phyloP scores from a whole-genome alignment of 2,113 vertebrate species.

The Sapajus apella region DNA sequence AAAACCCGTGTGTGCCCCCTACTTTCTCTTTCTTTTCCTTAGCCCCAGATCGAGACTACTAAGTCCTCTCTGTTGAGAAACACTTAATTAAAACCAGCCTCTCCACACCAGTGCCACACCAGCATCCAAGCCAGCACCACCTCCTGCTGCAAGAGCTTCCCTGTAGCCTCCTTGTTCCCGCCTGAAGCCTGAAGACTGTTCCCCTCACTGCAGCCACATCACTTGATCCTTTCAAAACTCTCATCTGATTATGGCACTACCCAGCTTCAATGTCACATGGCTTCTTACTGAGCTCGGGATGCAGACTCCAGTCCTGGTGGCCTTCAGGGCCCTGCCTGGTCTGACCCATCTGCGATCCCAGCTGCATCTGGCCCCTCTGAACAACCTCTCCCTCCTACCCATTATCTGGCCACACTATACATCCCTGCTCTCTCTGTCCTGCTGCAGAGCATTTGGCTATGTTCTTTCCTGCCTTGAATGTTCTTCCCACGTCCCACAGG shows the following conservation, averaged over 20 bases:
- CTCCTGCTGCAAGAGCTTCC: background rate
- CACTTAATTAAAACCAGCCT: background rate
- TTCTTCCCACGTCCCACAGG: fast-evolving
- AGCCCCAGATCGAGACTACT: background rate
- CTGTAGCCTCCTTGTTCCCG: background rate
- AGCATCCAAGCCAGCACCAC: background rate
- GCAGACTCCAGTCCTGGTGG: background rate
- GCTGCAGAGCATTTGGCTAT: background rate
- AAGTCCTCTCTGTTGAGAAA: background rate
- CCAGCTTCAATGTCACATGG: background rate
- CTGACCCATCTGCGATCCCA: background rate
- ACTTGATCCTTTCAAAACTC: background rate
- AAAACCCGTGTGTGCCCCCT: background rate
- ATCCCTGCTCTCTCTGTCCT: background rate
- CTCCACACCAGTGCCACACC: background rate
- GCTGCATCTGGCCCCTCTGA: background rate
- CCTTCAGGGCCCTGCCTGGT: background rate
- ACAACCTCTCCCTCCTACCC: background rate
- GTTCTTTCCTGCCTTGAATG: background rate
- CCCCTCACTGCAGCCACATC: background rate
- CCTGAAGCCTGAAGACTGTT: background rate
- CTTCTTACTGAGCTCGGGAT: background rate
- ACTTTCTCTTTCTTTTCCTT: background rate
- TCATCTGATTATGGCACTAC: background rate
- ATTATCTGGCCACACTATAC: background rate